Percentiles rank a stretch among this genome's conserved stretches.
These are phyloP conservation scores for Paracentrotus lividus DNA, from an alignment of 53 echinoderm and acorn worm genomes.

Conservation along the genomic window DNA sequence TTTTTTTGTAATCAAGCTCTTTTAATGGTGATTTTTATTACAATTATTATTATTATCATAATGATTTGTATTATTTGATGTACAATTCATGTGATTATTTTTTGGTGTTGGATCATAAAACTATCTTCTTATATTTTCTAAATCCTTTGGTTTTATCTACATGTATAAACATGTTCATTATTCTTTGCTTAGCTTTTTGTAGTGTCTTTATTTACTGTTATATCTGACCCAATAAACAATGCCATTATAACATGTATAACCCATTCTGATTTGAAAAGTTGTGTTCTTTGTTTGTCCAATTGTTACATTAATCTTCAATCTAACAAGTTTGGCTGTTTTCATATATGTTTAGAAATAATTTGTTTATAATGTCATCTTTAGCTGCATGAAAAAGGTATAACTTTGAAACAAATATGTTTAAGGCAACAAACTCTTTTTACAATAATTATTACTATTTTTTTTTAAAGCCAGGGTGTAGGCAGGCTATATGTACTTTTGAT, in stretches of 20 bases:
- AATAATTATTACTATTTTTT: too few relatives aligned
- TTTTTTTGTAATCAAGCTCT: neutral
- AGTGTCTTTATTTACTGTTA: neutral
- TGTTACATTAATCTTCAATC: neutral
- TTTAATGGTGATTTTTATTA: neutral
- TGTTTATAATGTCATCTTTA: too few relatives aligned
- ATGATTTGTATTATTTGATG: neutral
- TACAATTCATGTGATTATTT: neutral
- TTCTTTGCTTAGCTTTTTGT: conserved; percentile 3
- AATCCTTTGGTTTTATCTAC: conserved; percentile 2
- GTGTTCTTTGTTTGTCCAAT: neutral
- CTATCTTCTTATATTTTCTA: neutral
- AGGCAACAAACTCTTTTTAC: too few relatives aligned
- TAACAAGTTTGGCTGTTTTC: too few relatives aligned
- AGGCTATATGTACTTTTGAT: too few relatives aligned
- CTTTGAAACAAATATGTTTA: too few relatives aligned
- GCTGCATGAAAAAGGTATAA: too few relatives aligned
- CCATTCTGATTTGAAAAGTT: neutral
- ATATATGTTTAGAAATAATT: too few relatives aligned
- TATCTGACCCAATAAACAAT: conserved; percentile 28
- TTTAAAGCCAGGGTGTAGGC: too few relatives aligned
- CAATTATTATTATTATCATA: neutral
- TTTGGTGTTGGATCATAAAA: conserved; percentile 14
- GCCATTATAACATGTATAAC: conserved; percentile 54
- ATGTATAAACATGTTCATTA: neutral